A percentile compares a stretch with the other conserved stretches of the same genome.
These are phyloP conservation scores for Tinamus major DNA, from an alignment of 2,797 vertebrate species.

Conservation along the genomic window DNA sequence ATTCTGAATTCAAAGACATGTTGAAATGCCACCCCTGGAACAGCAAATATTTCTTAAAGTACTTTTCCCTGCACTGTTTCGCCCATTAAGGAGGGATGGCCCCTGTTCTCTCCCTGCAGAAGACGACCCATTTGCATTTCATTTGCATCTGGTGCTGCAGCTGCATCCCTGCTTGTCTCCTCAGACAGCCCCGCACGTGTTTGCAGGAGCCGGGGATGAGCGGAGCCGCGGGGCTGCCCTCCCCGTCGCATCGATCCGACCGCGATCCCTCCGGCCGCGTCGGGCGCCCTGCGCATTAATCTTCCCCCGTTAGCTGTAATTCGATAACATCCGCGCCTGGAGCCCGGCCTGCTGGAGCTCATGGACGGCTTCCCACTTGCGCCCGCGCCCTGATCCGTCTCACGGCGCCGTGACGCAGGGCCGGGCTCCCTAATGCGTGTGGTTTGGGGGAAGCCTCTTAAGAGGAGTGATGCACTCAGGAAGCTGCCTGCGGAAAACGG, in stretches of 20 bases:
- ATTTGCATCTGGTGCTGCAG: fast-evolving
- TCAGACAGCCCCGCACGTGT: fast-evolving
- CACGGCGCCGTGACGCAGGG: fast-evolving
- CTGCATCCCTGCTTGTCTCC: fast-evolving
- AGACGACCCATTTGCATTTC: fast-evolving
- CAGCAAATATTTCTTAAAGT: neutral
- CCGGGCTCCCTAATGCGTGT: fast-evolving
- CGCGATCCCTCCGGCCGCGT: neutral
- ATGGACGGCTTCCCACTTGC: neutral
- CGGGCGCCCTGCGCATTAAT: neutral
- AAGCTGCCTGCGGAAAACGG: neutral
- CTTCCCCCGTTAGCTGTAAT: neutral
- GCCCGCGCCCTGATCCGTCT: neutral
- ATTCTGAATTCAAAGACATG: neutral
- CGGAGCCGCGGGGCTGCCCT: neutral
- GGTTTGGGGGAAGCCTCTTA: neutral
- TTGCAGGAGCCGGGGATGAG: fast-evolving
- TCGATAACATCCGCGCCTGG: neutral
- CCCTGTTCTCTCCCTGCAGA: neutral
- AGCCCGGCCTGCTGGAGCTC: neutral
- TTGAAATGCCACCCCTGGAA: neutral
- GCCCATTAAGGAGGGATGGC: fast-evolving
- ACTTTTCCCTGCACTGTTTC: neutral
- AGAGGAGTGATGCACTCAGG: neutral
- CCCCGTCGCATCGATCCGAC: fast-evolving